These are phyloP conservation scores for Proteles cristata DNA, from an alignment of 2,113 vertebrate species.

Conservation along the genomic window DNA sequence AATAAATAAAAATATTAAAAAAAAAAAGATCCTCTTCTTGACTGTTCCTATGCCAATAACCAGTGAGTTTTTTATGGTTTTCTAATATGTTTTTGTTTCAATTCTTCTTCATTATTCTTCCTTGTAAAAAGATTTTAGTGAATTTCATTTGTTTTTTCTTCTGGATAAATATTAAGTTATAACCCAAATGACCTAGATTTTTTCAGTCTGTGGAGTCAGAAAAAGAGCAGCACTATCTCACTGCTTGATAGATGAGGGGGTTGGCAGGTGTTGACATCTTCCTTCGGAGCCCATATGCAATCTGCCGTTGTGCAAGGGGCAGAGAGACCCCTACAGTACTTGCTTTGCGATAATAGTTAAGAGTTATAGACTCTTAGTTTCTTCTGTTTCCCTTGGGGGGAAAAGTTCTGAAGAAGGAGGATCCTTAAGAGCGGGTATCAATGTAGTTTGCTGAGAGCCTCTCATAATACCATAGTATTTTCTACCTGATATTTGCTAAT, in stretches of 20 bases:
- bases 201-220: neutral
- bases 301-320: neutral
- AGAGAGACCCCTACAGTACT: neutral
- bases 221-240: neutral
- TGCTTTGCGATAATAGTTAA: neutral
- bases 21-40: neutral
- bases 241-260: neutral
- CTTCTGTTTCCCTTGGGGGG: neutral
- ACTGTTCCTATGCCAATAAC: neutral
- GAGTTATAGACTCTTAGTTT: neutral
- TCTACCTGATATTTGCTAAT: neutral
- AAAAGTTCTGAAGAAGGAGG: neutral
- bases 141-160: neutral
- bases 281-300: neutral
- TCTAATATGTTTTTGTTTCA: neutral
- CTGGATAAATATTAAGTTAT: neutral
- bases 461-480: neutral
- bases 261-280: neutral
- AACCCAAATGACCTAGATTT: neutral
- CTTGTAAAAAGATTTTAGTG: neutral
- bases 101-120: neutral
- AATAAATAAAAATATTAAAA: neutral
- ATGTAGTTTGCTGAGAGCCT: neutral
- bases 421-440: neutral
- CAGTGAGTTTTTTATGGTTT: neutral